Percentiles rank a stretch among this genome's conserved stretches.
phyloP scores from a whole-genome alignment of 2,797 vertebrate species.

The Philypnodon macrostomus region DNA sequence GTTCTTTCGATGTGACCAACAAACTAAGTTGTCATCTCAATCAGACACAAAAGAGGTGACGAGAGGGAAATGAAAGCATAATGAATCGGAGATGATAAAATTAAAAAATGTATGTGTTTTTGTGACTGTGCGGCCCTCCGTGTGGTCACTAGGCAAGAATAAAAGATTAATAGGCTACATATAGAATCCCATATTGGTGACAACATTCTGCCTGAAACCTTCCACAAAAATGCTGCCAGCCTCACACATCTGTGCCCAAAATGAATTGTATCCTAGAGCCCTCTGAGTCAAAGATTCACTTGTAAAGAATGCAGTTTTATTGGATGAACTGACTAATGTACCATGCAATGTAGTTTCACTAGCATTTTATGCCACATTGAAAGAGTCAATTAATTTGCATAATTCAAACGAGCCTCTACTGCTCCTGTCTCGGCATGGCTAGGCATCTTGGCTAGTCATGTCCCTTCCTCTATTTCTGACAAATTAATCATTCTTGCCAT shows the following conservation, averaged over 20 bases:
- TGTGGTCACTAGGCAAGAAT: conserved; percentile 47
- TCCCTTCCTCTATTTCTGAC: conserved; percentile 83
- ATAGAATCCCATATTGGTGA: conserved; percentile 37
- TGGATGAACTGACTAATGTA: conserved; percentile 99
- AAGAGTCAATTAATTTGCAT: conserved; percentile 99
- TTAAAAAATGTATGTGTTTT: conserved; percentile 35
- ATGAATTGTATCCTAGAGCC: conserved; percentile 83
- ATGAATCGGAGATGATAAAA: conserved; percentile 38
- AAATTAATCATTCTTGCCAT: conserved; percentile 93
- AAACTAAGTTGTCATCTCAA: conserved; percentile 72
- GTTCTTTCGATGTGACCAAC: conserved; percentile 75
- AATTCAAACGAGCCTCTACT: conserved; percentile 91
- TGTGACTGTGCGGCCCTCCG: conserved; percentile 38
- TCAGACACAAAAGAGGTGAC: conserved; percentile 61
- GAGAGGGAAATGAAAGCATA: conserved; percentile 38
- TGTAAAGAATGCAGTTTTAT: conserved; percentile 89
- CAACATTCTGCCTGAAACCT: conserved; percentile 45
- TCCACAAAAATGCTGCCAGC: conserved; percentile 70
- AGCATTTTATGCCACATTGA: conserved; percentile 99
- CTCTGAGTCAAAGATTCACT: conserved; percentile 83
- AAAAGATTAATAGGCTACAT: too few species aligned
- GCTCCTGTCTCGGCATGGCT: conserved; percentile 91
- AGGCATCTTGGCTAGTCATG: conserved; percentile 81
- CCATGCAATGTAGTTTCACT: conserved; percentile 94
- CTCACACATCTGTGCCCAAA: conserved; percentile 81